Conservation (phyloP, 2,888 invertebrate species). For the Pristionchus arcanus region DNA sequence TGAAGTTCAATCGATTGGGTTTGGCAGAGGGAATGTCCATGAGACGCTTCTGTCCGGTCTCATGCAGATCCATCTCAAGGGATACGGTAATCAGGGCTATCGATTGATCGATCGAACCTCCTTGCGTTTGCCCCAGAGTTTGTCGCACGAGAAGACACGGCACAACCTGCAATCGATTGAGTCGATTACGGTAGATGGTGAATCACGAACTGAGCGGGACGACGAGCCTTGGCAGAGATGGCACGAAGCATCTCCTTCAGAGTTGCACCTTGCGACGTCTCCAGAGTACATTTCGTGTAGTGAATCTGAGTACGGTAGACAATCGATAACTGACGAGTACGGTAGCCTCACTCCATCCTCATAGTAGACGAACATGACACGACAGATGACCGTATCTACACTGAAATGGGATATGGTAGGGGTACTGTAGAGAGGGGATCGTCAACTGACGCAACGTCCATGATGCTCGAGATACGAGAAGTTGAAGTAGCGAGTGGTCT, state of each 20-base stretch:
- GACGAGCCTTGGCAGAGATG: conserved; percentile 6
- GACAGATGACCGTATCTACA: conserved; percentile 3
- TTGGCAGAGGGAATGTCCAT: not conserved
- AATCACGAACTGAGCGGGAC: conserved; percentile 26
- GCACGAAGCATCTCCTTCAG: conserved; percentile 4
- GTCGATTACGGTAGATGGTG: not conserved
- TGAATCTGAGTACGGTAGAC: conserved; percentile 27
- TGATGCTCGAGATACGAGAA: conserved; percentile 12
- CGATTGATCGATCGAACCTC: conserved; percentile 6
- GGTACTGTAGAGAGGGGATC: not conserved
- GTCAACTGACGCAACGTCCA: not conserved
- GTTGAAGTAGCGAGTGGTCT: not conserved
- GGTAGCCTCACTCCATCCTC: not conserved
- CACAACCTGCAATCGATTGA: not conserved
- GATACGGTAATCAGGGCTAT: not conserved
- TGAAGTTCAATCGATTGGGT: conserved; percentile 13
- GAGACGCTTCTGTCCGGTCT: not conserved
- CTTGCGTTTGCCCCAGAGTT: not conserved
- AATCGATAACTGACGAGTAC: not conserved
- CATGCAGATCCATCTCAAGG: not conserved
- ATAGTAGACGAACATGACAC: conserved; percentile 16
- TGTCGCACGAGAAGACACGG: conserved; percentile 32
- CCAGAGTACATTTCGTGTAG: not conserved
- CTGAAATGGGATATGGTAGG: not conserved
- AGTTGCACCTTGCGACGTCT: not conserved